Conservation (phyloP, 1,140 invertebrate genomes). For the Meloidogyne chitwoodi region DNA sequence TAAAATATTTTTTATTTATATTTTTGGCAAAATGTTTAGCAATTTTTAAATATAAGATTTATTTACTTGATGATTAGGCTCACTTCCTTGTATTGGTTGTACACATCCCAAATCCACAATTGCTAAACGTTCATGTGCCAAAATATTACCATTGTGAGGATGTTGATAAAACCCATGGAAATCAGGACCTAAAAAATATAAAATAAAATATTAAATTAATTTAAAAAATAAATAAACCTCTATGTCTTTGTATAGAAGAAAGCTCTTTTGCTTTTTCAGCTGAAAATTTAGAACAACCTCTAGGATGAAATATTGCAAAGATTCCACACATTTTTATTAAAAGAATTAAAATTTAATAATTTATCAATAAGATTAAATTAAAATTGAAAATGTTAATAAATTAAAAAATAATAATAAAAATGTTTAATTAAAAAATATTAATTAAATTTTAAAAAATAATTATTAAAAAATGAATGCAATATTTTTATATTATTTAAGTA, state of each 20-base stretch:
- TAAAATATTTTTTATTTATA: neutral
- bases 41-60: neutral
- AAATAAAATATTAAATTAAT: slow-evolving; percentile 7
- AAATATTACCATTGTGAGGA: slow-evolving; percentile 51
- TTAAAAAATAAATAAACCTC: slow-evolving; percentile 3
- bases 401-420: no score
- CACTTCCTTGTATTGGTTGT: slow-evolving; percentile 49
- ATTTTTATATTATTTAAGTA: neutral
- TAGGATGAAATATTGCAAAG: slow-evolving; percentile 33
- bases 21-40: neutral
- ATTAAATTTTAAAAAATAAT: neutral
- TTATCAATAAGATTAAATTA: no score
- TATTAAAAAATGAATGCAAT: neutral
- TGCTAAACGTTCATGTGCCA: slow-evolving; percentile 56
- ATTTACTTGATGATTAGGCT: slow-evolving; percentile 43
- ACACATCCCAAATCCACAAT: slow-evolving; percentile 51
- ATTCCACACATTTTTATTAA: slow-evolving; percentile 38
- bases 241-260: slow-evolving; percentile 9
- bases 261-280: slow-evolving; percentile 14
- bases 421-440: neutral
- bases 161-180: slow-evolving; percentile 49
- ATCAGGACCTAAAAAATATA: slow-evolving; percentile 47
- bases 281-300: slow-evolving; percentile 24
- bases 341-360: neutral
- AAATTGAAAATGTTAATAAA: neutral